Evolutionary conservation across 1,140 invertebrate genomes (phyloP), one percentile per base, ranked within the genome.

Genomic region (Scaptomyza montana): DNA sequence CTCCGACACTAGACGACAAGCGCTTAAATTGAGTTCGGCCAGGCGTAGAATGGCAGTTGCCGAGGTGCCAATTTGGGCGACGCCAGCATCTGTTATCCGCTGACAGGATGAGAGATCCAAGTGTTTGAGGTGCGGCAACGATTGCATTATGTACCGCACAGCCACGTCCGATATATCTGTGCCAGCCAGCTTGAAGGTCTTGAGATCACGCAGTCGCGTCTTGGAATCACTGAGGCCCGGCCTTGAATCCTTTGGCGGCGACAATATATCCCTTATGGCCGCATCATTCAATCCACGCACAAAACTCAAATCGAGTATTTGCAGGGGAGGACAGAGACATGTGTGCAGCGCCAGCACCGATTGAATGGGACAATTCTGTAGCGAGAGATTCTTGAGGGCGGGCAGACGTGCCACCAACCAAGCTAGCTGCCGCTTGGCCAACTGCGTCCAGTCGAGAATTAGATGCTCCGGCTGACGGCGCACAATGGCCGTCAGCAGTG

Each of bases 141-240:
- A 95, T 92, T 97, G 95, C 0, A 95, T 94, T 3, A 98, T 94
- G 60, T 97, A 95, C 12, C 96, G 94, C 77, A 98, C 93, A 0
- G 97, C 95, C 13, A 97, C 95, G 89, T 99, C 98, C 0, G 97
- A 96, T 43, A 99, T 95, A 74, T 98, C 97, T 3, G 97, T 97
- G 28, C 97, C 97, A 39, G 96, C 95, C 2, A 98, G 92, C 41
- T 94, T 94, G 12, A 99, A 92, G 50, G 94, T 94, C 59, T 94
- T 94, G 10, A 98, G 92, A 68, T 96, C 94, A 6, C 96, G 94
- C 2, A 99, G 93, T 0, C 97, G 94, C 1, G 96, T 96, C 54
- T 96, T 95, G 12, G 96, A 96, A 64, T 97, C 96, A 6, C 96
- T 95, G 25, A 97, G 92, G 9, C 97, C 97, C 0, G 96, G 96